Base-by-base conservation (phyloP, 2,113 vertebrate genomes). In the Caranx ignobilis region DNA sequence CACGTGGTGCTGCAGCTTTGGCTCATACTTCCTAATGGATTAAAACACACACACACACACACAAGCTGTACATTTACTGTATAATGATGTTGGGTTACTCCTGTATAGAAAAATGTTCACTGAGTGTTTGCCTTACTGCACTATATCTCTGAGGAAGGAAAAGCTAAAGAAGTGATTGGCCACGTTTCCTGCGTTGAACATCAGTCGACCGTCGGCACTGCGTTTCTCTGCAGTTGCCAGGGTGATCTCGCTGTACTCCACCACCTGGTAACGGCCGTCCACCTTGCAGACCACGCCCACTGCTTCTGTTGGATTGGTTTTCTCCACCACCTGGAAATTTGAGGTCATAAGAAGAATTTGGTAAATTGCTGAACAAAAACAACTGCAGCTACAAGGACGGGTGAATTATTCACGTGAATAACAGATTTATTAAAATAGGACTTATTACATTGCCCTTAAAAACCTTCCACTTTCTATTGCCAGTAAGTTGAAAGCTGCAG, bases 241-340 rank as follows among this genome's bases (percentile, higher is more conserved):
- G 48, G 97, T 97, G 90, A 99, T 98, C 93, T 99, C 98, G 0
- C 98, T 99, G 90, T 99, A 99, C 71, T 99, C 98, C 70, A 99
- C 98, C 88, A 99, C 98, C 90, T 97, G 97, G 89, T 98, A 99
- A 3, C 69, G 92, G 0, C 97, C 97, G 0, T 97, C 96, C 80
- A 99, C 97, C 21, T 95, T 96, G 88, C 97, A 99, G 59, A 99
- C 98, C 77, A 99, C 98, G 0, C 98, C 98, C 0, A 99, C 98
- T 0, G 98, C 96, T 89, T 99, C 98, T 0, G 97, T 99, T 0
- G 98, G 97, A 68, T 99, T 99, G 45, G 96, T 97, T 90, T 99
- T 99, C 91, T 99, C 98, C 68, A 99, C 98, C 71, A 99, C 98
- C 98, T 99, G 85, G 12, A 80, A 84, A 71, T 87, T 81, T 13